Evolutionary conservation across 2,888 invertebrate species (phyloP).

Genomic region (Parthenolecanium corni): DNA sequence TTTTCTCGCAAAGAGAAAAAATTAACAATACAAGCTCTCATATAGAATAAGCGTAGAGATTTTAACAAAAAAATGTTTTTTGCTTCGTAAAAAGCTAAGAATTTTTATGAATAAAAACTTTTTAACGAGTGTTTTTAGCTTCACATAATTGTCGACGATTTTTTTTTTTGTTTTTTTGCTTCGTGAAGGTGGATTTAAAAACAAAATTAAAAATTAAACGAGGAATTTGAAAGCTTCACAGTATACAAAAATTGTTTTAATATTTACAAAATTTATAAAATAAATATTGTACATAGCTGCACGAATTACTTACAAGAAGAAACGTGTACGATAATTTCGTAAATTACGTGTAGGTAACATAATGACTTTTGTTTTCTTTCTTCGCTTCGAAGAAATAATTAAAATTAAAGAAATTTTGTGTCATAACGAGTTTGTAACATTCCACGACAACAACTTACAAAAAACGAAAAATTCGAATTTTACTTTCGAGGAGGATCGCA

Average conservation of each 20-base stretch:
- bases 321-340: neutral
- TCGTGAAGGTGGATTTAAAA: neutral
- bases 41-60: constrained; percentile 25
- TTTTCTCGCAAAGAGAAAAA: neutral
- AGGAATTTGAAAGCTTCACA: neutral
- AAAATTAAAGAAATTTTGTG: neutral
- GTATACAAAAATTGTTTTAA: neutral
- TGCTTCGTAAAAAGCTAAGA: neutral
- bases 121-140: constrained; percentile 5
- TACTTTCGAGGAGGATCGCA: no score
- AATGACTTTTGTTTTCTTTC: constrained; percentile 18
- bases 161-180: neutral
- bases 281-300: neutral
- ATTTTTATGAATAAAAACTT: neutral
- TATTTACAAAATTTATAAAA: constrained; percentile 2
- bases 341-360: constrained; percentile 22
- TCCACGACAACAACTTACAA: no score
- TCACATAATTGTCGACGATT: neutral
- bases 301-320: neutral
- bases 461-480: no score
- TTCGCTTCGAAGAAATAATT: neutral
- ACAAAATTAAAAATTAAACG: neutral
- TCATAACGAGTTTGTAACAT: no score
- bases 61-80: constrained; percentile 11
- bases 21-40: constrained; percentile 23